phyloP scores from a whole-genome alignment of 2,113 vertebrate genomes.

The Etheostoma cragini region DNA sequence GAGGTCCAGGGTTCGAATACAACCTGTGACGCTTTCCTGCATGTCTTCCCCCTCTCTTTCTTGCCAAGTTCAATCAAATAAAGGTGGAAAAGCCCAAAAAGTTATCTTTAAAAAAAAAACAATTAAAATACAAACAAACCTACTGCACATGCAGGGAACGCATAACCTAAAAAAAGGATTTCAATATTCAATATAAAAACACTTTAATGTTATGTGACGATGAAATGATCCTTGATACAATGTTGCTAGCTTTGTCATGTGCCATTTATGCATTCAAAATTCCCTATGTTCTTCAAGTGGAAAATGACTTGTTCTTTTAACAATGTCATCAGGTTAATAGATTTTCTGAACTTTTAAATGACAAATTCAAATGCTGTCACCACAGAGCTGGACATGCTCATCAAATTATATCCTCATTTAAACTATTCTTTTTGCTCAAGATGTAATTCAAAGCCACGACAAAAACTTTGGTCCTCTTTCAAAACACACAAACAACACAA shows the following conservation, averaged over 20 bases:
- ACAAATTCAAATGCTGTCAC: not conserved
- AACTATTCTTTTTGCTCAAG: conserved; percentile 17
- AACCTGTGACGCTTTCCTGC: no score
- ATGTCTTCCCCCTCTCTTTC: no score
- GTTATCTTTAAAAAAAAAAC: no score
- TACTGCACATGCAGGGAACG: not conserved
- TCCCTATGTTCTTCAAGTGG: not conserved
- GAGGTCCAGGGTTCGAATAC: no score
- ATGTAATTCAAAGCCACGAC: conserved; percentile 10
- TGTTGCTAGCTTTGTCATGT: not conserved
- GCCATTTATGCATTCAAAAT: not conserved
- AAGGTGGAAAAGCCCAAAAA: no score
- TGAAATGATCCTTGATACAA: not conserved
- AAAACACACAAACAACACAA: not conserved
- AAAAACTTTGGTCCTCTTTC: not conserved
- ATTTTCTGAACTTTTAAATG: conserved; percentile 2
- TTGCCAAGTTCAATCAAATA: no score
- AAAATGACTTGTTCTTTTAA: not conserved
- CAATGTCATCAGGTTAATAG: not conserved
- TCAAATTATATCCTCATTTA: not conserved
- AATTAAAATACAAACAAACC: not conserved
- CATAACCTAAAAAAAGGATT: not conserved
- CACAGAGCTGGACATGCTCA: not conserved
- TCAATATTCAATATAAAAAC: not conserved
- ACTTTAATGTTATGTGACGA: not conserved